Base-by-base conservation (phyloP, 2,888 invertebrate genomes). In the Helleia helle region DNA sequence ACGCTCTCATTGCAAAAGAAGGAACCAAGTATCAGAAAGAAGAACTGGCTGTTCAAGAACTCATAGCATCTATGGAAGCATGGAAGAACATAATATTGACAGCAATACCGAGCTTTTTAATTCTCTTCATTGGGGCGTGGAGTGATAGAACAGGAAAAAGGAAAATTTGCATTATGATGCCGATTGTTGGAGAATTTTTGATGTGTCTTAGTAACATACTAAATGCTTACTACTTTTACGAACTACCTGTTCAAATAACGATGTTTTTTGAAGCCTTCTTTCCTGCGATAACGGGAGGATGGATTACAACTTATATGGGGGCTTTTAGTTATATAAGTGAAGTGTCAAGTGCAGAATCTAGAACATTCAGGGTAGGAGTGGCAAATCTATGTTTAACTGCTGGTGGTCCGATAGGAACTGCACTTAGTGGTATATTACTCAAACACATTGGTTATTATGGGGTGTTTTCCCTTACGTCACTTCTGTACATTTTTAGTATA, bases 1-100 rank as follows among this genome's bases (percentile, higher is more conserved):
- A 90, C 55, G 92, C 93, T 0, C 73, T 94, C 2, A 88, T 92
- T 4, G 87, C 87, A 2, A 87, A 92, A 56, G 85, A 92, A 58
- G 92, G 92, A 4, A 87, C 86, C 4, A 87, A 86, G 50, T 90
- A 89, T 55, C 84, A 87, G 2, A 56, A 66, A 34, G 87, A 92
- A 65, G 91, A 91, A 57, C 63, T 86, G 7, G 83, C 85, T 3
- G 87, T 90, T 0, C 88, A 88, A 47, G 75, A 85, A 41, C 61
- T 88, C 5, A 86, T 88, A 29, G 74, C 84, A 1, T 71, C 73
- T 1, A 86, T 88, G 76, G 79, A 86, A 42, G 80, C 77, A 9
- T 87, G 87, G 85, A 87, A 86, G 52, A 86, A 84, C 17, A 62
- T 87, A 1, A 58, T 89, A 1, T 63, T 87, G 36, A 87, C 87